Evolutionary conservation across 2,888 invertebrate species (phyloP).

Genomic region (Andrena flavipes): DNA sequence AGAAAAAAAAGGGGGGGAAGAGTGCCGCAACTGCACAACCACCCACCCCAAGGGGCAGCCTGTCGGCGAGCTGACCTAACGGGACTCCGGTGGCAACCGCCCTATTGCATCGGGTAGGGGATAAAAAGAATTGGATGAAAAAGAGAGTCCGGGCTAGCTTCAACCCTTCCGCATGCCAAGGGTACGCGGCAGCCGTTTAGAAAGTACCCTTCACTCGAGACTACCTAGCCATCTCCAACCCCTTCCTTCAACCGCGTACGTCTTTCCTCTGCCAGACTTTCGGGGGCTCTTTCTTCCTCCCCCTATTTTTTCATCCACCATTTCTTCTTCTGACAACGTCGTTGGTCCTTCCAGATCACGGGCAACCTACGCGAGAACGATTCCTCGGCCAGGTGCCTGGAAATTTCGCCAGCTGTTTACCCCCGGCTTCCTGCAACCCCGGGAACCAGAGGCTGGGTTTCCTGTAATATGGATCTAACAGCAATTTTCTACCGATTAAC

Average conservation of each 20-base stretch:
- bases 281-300: constrained; percentile 38
- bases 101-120: constrained; percentile 58
- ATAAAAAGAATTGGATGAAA: constrained; percentile 64
- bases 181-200: constrained; percentile 67
- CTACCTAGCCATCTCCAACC: constrained; percentile 53
- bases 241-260: constrained; percentile 39
- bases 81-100: constrained; percentile 70
- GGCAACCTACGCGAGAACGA: constrained; percentile 59
- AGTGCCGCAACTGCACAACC: constrained; percentile 60
- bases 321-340: constrained; percentile 23
- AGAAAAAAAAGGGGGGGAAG: constrained; percentile 26
- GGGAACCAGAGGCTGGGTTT: not conserved
- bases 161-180: constrained; percentile 77
- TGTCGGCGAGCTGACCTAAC: constrained; percentile 75
- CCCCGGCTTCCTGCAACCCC: constrained; percentile 59
- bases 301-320: constrained; percentile 12
- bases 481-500: constrained; percentile 4
- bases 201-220: constrained; percentile 71
- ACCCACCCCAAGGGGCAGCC: constrained; percentile 68
- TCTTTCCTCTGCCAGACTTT: constrained; percentile 53
- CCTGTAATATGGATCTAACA: not conserved
- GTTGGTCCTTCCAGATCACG: constrained; percentile 55
- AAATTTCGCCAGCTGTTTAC: constrained; percentile 76
- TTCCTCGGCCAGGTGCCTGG: constrained; percentile 74
- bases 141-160: constrained; percentile 63